A percentile compares a stretch with the other conserved stretches of the same genome.
Evolutionary conservation across 2,797 vertebrate species (phyloP).

Genomic region (Acomys russatus): DNA sequence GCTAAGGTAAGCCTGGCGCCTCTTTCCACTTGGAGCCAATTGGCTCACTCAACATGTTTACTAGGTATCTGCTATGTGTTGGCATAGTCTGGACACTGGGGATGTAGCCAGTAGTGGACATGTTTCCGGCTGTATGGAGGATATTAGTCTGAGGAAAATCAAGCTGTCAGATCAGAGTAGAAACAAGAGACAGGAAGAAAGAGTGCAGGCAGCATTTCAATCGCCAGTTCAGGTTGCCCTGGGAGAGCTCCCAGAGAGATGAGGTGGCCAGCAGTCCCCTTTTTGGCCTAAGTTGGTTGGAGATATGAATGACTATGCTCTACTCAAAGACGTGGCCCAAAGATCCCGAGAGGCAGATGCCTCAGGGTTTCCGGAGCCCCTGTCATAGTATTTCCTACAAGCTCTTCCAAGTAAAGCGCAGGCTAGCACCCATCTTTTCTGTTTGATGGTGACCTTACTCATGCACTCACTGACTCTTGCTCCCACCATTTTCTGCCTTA

Average conservation of each 20-base stretch:
- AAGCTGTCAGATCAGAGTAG: constrained; percentile 5
- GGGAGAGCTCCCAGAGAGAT: not conserved
- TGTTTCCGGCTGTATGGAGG: not conserved
- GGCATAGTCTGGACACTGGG: not conserved
- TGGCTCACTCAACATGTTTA: not conserved
- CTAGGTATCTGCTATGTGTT: not conserved
- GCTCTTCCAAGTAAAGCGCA: not conserved
- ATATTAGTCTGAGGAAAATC: not conserved
- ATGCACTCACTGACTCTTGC: not conserved
- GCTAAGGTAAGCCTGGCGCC: not conserved
- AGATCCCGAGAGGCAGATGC: not conserved
- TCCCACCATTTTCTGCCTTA: not conserved
- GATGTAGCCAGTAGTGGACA: not conserved
- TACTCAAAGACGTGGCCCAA: not conserved
- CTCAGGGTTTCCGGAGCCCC: not conserved
- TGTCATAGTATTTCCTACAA: not conserved
- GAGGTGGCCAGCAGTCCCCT: not conserved
- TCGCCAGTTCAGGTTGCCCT: not conserved
- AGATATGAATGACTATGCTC: not conserved
- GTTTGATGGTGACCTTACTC: not conserved
- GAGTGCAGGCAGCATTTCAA: not conserved
- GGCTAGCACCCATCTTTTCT: not conserved
- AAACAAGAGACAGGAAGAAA: not conserved
- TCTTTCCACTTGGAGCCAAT: not conserved
- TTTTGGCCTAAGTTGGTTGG: not conserved